Conservation (phyloP, 2,797 vertebrate genomes). For the Myotis vivesi region DNA sequence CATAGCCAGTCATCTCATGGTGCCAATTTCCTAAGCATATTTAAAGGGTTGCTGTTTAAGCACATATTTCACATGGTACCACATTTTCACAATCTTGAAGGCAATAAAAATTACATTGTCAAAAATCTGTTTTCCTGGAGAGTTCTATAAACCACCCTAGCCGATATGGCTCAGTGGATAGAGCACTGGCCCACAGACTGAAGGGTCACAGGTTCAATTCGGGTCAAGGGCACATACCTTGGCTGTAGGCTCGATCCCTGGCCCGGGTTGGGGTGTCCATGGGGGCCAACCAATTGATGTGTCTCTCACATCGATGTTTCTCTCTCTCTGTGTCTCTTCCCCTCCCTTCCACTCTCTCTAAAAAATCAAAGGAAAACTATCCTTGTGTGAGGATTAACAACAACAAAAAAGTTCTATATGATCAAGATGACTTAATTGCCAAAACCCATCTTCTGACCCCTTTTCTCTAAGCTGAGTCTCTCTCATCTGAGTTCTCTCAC, state of each 20-base stretch:
- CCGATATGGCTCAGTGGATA: too few species aligned
- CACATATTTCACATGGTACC: slow-evolving; percentile 27
- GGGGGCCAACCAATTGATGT: too few species aligned
- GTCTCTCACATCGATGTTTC: too few species aligned
- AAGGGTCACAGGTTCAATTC: too few species aligned
- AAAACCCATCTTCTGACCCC: not conserved
- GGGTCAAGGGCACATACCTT: too few species aligned
- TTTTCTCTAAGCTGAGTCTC: not conserved
- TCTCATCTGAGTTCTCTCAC: not conserved
- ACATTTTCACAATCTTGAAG: slow-evolving; percentile 51
- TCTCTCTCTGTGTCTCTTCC: too few species aligned
- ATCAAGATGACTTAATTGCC: not conserved
- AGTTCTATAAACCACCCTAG: not conserved
- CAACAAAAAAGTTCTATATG: not conserved
- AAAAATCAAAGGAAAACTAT: too few species aligned
- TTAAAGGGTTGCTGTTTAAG: slow-evolving; percentile 57
- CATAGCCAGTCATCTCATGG: slow-evolving; percentile 9
- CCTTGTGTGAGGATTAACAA: too few species aligned
- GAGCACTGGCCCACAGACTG: too few species aligned
- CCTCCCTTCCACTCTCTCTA: too few species aligned
- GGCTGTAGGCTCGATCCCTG: too few species aligned
- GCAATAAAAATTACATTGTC: slow-evolving; percentile 12
- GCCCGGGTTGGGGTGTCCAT: too few species aligned
- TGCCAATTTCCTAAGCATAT: slow-evolving; percentile 55
- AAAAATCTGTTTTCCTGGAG: slow-evolving; percentile 24